phyloP scores from a whole-genome alignment of 2,888 invertebrate species.

The Poecilus cupreus region DNA sequence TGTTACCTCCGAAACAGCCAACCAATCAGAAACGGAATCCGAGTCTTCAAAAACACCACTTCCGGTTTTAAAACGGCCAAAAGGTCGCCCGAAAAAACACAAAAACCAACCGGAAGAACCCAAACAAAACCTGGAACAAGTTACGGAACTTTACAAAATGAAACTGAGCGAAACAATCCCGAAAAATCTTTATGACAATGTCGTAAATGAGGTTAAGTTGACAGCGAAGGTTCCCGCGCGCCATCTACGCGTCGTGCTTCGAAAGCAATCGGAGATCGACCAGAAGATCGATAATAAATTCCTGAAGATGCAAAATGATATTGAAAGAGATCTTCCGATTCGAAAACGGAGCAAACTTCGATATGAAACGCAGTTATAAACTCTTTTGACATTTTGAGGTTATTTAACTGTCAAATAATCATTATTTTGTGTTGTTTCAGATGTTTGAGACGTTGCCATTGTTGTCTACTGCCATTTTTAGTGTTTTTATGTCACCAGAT shows the following conservation, averaged over 20 bases:
- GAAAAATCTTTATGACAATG: slow-evolving; percentile 44
- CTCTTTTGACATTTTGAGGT: no score
- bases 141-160: slow-evolving; percentile 53
- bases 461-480: no score
- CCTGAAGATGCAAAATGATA: slow-evolving; percentile 61
- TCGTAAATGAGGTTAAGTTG: slow-evolving; percentile 62
- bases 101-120: neutral
- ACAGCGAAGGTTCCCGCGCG: slow-evolving; percentile 61
- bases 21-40: neutral
- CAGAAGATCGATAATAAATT: slow-evolving; percentile 57
- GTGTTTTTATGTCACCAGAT: no score
- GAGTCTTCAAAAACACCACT: neutral
- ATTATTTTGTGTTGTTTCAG: no score
- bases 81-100: neutral
- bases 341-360: slow-evolving; percentile 63
- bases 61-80: neutral
- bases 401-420: no score
- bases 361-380: slow-evolving; percentile 62
- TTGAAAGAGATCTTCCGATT: slow-evolving; percentile 63
- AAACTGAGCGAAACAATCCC: slow-evolving; percentile 30
- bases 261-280: slow-evolving; percentile 58
- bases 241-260: slow-evolving; percentile 62
- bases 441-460: neutral
- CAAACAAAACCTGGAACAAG: neutral
- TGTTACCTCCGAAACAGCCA: no score